A percentile compares a stretch with the other conserved stretches of the same genome.
Evolutionary conservation across 1,140 invertebrate genomes (phyloP).

Genomic region (Trissolcus basalis): DNA sequence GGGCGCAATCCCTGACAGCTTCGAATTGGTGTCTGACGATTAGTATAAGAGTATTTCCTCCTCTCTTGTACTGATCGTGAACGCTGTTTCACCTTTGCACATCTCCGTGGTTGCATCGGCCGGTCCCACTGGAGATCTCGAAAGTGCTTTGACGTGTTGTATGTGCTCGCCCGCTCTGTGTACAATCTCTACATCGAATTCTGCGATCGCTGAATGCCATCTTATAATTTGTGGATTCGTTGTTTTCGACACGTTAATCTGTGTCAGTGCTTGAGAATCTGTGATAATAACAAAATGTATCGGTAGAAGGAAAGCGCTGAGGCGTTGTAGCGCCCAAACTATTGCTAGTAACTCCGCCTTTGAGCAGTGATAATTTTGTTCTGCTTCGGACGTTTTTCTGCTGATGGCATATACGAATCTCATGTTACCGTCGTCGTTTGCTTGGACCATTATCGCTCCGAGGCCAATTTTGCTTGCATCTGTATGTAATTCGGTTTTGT

Average conservation of each 20-base stretch:
- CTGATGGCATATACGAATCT: conserved; percentile 13
- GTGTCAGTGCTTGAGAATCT: conserved; percentile 18
- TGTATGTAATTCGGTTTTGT: conserved; percentile 8
- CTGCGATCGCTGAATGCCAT: background rate
- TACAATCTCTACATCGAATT: background rate
- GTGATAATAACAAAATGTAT: conserved; percentile 4
- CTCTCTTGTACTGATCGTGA: no score
- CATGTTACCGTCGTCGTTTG: conserved; percentile 1
- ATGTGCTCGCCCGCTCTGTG: no score
- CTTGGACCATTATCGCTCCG: conserved; percentile 18
- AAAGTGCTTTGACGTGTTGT: no score
- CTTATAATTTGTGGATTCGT: background rate
- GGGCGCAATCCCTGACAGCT: no score
- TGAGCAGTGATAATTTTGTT: background rate
- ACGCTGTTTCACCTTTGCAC: no score
- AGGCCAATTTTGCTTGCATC: conserved; percentile 1
- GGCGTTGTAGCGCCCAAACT: conserved; percentile 10
- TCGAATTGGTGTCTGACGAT: no score
- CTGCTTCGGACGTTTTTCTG: conserved; percentile 3
- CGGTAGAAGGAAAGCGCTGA: conserved; percentile 14
- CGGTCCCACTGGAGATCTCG: no score
- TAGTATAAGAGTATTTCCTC: no score
- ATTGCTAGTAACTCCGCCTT: conserved; percentile 11
- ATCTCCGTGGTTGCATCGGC: no score
- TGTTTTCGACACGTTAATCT: conserved; percentile 1